These are phyloP conservation scores for Cyprinus carpio DNA, from an alignment of 2,113 vertebrate species.

Conservation along the genomic window DNA sequence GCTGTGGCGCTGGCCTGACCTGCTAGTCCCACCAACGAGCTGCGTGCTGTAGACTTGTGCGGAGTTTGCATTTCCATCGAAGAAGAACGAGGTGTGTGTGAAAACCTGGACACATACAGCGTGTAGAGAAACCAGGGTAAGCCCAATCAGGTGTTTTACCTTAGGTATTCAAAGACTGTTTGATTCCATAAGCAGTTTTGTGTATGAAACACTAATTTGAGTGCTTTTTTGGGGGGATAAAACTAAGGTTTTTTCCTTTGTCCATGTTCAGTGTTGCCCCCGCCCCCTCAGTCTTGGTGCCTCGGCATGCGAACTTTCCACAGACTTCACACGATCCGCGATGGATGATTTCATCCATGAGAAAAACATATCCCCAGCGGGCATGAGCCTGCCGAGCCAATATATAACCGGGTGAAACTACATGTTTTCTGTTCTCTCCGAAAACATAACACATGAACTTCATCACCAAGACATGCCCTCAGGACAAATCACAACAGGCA, in stretches of 20 bases:
- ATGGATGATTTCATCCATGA: slow-evolving; percentile 98
- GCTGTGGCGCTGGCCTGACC: slow-evolving; percentile 96
- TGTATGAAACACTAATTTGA: not conserved
- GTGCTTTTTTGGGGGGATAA: no score
- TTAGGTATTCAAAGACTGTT: not conserved
- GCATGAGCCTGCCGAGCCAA: slow-evolving; percentile 94
- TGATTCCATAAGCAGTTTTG: slow-evolving; percentile 7
- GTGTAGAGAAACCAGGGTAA: slow-evolving; percentile 96
- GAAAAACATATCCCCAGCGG: slow-evolving; percentile 97
- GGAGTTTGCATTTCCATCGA: slow-evolving; percentile 97
- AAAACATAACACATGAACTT: slow-evolving; percentile 24
- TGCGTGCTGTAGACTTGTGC: slow-evolving; percentile 92
- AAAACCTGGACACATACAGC: slow-evolving; percentile 98
- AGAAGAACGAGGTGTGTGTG: slow-evolving; percentile 97
- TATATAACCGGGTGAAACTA: slow-evolving; percentile 93
- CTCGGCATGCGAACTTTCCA: slow-evolving; percentile 90
- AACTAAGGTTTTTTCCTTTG: not conserved
- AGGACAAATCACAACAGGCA: slow-evolving; percentile 6
- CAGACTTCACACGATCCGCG: slow-evolving; percentile 88
- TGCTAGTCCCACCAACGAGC: slow-evolving; percentile 97
- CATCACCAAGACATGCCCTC: slow-evolving; percentile 32
- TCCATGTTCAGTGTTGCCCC: slow-evolving; percentile 84
- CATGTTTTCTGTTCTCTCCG: slow-evolving; percentile 24
- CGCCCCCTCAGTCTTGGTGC: slow-evolving; percentile 94
- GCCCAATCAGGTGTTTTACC: slow-evolving; percentile 18